Evolutionary conservation across 2,113 vertebrate species (phyloP).

Genomic region (Actenoides lindsayi): DNA sequence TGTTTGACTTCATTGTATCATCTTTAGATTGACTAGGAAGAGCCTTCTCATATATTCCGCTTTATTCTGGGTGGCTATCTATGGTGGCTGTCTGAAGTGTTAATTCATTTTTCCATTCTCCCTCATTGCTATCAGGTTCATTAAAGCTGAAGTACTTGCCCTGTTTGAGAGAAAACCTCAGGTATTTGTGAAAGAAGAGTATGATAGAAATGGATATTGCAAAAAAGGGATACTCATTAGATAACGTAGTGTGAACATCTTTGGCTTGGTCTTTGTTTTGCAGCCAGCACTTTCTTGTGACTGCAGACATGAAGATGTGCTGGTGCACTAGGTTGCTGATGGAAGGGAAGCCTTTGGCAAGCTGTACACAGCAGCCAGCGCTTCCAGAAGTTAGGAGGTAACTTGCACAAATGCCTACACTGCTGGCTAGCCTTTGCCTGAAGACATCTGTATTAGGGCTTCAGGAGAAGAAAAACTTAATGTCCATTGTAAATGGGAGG

Average conservation of each 20-base stretch:
- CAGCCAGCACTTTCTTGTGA: background rate
- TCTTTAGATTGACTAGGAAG: background rate
- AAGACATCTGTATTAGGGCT: background rate
- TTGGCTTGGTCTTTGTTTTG: background rate
- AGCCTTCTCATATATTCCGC: background rate
- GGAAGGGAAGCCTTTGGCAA: background rate
- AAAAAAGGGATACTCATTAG: background rate
- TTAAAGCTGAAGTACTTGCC: background rate
- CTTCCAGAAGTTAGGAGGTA: background rate
- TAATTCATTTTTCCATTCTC: background rate
- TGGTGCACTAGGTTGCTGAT: background rate
- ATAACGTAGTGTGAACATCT: background rate
- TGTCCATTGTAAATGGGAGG: background rate
- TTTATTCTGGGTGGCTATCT: background rate
- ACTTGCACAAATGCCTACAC: accelerated
- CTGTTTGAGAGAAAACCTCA: background rate
- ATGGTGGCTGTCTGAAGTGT: background rate
- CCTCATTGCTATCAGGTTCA: background rate
- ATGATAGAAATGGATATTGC: background rate
- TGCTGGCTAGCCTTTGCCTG: background rate
- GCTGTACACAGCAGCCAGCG: background rate
- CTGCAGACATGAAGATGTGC: background rate
- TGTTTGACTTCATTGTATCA: background rate
- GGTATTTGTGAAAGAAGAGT: background rate
- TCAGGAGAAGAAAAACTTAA: background rate